Conservation (phyloP, 2,113 vertebrate genomes). For the Pseudorectes ferrugineus region DNA sequence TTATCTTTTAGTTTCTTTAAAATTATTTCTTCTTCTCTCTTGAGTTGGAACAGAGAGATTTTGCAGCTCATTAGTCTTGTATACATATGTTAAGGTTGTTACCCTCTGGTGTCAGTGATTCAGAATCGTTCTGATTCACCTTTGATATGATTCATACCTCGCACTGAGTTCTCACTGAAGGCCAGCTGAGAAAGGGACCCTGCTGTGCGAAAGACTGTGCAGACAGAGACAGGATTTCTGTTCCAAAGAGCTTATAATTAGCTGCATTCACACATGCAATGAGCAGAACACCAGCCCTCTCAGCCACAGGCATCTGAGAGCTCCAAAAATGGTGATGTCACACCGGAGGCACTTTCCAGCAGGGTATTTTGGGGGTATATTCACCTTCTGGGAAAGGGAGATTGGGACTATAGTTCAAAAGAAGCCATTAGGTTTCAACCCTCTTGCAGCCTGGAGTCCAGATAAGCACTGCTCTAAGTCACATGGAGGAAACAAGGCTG, state of each 20-base stretch:
- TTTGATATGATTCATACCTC: neutral
- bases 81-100: neutral
- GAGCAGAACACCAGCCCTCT: neutral
- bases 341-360: neutral
- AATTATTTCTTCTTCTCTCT: neutral
- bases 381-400: neutral
- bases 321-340: neutral
- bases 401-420: neutral
- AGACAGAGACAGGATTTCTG: neutral
- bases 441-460: neutral
- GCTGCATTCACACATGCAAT: neutral
- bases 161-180: neutral
- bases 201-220: neutral
- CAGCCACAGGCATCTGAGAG: neutral
- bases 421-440: neutral
- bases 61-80: neutral
- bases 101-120: neutral
- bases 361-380: neutral
- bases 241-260: neutral
- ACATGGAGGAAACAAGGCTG: neutral
- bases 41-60: neutral
- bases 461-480: slow-evolving; percentile 2
- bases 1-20: neutral
- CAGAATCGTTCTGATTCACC: neutral
- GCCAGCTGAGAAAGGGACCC: neutral